Percentiles rank a stretch among this genome's conserved stretches.
Evolutionary conservation across 2,888 invertebrate species (phyloP).

Genomic region (Keiferia lycopersicella): DNA sequence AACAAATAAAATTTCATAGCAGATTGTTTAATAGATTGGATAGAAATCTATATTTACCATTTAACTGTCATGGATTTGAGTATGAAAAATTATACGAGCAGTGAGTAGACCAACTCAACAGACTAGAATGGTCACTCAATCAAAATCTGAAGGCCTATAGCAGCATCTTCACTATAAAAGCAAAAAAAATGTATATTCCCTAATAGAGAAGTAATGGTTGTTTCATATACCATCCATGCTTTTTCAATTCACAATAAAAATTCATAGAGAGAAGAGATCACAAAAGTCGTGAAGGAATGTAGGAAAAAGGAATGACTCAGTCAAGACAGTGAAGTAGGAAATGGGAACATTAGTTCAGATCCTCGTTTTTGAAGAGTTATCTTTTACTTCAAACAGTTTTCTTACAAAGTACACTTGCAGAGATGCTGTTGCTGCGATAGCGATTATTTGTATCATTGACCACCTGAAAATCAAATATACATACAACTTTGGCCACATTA

Average conservation of each 20-base stretch:
- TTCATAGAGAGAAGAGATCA: slow-evolving; percentile 15
- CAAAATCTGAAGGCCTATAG: background rate
- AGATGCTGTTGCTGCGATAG: slow-evolving; percentile 89
- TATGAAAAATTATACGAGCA: background rate
- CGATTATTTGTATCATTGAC: slow-evolving; percentile 92
- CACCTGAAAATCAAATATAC: slow-evolving; percentile 72
- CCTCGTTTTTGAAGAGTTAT: slow-evolving; percentile 81
- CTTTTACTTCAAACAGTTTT: slow-evolving; percentile 91
- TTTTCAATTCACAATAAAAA: background rate
- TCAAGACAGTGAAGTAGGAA: slow-evolving; percentile 29
- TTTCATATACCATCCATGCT: background rate
- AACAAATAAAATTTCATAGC: no score
- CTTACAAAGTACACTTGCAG: slow-evolving; percentile 93
- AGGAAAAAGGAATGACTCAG: slow-evolving; percentile 43
- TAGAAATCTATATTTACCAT: background rate
- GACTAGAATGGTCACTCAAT: background rate
- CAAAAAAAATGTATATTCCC: background rate
- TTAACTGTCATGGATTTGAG: slow-evolving; percentile 2
- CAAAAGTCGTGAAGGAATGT: slow-evolving; percentile 13
- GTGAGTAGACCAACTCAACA: background rate
- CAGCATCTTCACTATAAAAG: background rate
- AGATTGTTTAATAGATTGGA: background rate
- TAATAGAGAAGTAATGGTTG: no score
- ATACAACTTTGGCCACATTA: no score
- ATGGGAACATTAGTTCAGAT: slow-evolving; percentile 58